Conservation (phyloP, 30 jellyfish, hydroid and myxozoan genomes). For the Nemopilema nomurai region DNA sequence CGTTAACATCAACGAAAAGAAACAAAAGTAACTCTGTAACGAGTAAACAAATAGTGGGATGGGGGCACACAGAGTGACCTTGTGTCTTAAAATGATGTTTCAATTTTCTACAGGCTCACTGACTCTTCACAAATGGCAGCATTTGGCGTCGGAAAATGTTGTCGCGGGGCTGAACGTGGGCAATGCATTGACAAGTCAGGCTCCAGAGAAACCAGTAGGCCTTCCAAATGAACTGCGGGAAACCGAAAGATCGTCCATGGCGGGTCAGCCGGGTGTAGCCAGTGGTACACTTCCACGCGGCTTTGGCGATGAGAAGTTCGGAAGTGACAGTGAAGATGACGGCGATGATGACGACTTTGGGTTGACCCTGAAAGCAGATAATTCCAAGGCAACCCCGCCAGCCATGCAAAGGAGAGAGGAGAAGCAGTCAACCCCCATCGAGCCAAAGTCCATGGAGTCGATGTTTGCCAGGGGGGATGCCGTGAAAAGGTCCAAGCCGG, state of each 20-base stretch:
- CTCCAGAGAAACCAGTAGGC: background rate
- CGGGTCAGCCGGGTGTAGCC: background rate
- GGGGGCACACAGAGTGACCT: no score
- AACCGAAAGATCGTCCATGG: conserved; percentile 16
- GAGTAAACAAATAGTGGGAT: no score
- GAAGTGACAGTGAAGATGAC: conserved; percentile 25
- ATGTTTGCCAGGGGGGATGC: conserved; percentile 9
- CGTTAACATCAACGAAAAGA: no score
- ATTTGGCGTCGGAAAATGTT: conserved; percentile 84
- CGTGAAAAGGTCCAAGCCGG: background rate
- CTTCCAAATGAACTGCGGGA: conserved; percentile 11
- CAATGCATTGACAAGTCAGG: conserved; percentile 34
- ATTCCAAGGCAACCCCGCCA: background rate
- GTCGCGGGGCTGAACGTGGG: conserved; percentile 76
- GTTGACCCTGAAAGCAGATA: conserved; percentile 32
- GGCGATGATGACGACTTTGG: conserved; percentile 57
- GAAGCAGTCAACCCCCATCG: conserved; percentile 56
- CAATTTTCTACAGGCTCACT: conserved; percentile 66
- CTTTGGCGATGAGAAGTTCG: conserved; percentile 8
- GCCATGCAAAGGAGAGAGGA: background rate
- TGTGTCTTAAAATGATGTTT: background rate
- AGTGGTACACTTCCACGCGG: conserved; percentile 1
- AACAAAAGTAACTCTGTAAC: no score
- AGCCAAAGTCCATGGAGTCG: conserved; percentile 12
- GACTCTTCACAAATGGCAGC: conserved; percentile 93